Percentiles rank a stretch among this genome's conserved stretches.
These are phyloP conservation scores for Oreotrochilus melanogaster DNA, from an alignment of 2,113 vertebrate species.

Conservation along the genomic window DNA sequence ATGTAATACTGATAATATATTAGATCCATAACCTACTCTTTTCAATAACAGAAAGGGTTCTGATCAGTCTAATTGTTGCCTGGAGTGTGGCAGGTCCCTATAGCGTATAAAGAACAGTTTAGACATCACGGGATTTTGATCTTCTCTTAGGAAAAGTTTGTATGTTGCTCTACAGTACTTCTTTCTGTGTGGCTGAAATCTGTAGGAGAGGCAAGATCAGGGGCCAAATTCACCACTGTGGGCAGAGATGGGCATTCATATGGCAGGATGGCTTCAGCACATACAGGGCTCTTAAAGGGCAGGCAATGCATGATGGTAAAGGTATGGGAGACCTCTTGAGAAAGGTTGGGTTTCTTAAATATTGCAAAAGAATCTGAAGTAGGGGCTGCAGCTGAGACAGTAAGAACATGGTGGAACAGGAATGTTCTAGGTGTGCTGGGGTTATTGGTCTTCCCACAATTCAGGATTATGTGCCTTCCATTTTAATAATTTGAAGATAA, in stretches of 20 bases:
- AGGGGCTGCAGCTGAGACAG: fast-evolving
- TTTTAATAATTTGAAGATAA: background rate
- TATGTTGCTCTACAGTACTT: fast-evolving
- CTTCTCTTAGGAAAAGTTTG: background rate
- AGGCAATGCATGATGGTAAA: fast-evolving
- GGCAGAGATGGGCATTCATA: background rate
- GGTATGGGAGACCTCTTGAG: background rate
- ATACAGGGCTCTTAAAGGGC: fast-evolving
- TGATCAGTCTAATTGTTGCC: background rate
- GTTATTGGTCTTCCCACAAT: background rate
- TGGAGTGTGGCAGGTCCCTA: background rate
- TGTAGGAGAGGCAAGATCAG: background rate
- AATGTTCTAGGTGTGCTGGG: background rate
- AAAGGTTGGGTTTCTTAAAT: fast-evolving
- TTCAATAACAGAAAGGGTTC: background rate
- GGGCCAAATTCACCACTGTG: fast-evolving
- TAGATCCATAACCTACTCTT: background rate
- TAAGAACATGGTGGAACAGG: background rate
- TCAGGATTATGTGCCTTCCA: background rate
- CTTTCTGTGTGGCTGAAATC: background rate
- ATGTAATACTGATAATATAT: background rate
- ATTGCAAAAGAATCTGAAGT: fast-evolving
- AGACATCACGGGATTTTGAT: background rate
- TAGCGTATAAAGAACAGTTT: background rate
- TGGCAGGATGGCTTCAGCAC: fast-evolving